Evolutionary conservation across 2,888 invertebrate genomes (phyloP).

Genomic region (Scaptomyza tumidula): DNA sequence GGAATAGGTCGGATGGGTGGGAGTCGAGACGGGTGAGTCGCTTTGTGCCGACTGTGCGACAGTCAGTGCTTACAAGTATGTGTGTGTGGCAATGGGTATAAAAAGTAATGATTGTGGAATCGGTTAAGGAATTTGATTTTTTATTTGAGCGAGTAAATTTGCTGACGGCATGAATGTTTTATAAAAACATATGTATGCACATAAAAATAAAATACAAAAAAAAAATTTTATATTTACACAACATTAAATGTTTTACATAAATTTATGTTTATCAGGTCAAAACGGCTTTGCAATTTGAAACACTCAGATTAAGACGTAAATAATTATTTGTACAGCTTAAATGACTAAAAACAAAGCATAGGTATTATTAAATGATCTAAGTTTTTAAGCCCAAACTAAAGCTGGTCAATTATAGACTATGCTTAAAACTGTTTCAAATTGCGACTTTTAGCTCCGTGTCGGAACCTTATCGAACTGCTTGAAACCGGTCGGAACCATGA

Average conservation of each 20-base stretch:
- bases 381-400: not conserved
- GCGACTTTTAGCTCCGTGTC: not conserved
- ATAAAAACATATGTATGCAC: no score
- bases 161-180: no score
- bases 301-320: not conserved
- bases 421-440: not conserved
- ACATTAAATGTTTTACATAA: no score
- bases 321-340: not conserved
- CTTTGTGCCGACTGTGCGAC: no score
- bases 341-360: not conserved
- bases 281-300: not conserved
- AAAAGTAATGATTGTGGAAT: no score
- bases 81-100: no score
- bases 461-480: not conserved
- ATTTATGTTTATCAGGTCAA: no score
- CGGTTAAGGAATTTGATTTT: no score
- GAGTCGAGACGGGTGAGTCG: no score
- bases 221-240: not conserved
- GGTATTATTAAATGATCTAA: not conserved
- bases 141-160: no score
- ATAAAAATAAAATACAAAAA: constrained; percentile 1
- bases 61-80: no score
- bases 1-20: no score
- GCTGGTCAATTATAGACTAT: not conserved
- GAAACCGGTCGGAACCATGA: not conserved